Evolutionary conservation across 37 sponge, comb jelly and placozoan species (phyloP), one percentile per base, ranked within the genome.

Genomic region (Chondrosia reniformis): DNA sequence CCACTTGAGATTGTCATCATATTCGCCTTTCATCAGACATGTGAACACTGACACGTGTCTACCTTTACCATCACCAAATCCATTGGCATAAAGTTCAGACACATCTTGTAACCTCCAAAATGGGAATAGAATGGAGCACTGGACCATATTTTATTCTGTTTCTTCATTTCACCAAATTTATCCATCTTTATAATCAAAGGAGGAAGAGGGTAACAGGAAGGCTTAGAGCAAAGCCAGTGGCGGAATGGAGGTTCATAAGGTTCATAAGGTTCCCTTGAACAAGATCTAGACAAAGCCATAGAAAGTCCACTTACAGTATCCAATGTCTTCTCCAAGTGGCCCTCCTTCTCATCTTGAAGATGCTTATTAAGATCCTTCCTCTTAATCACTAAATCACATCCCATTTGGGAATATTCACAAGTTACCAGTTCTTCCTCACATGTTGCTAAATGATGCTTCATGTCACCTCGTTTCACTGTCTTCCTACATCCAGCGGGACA

Each of bases 321-420:
- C 52, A 49, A 49, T 64, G 25, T 21, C 7, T 64, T 30, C 36
- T 21, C 36, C 66, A 69, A 39, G 43, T 69, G 72, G 4, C 17
- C 22, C 72, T 69, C 40, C 43, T 38, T 9, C 19, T 69, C 72
- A 39, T 66, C 67, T 28, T 22, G 30, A 21, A 66, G 19, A 66
- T 66, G 67, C 17, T 5, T 66, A 21, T 66, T 21, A 36, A 28
- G 22, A 7, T 66, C 67, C 36, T 34, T 69, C 44, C 72, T 36
- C 41, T 40, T 69, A 1, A 69, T 44, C 39, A 25, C 44, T 39
- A 24, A n/a, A 13, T 69, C 43, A 73, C 89, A 88, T 8, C 89
- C 89, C 13, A 74, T 76, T 67, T 44, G 78, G 4, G 59, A 55
- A 84, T 75, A 88, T n/a, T 76, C 62, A 67, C 89, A 88, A 33